phyloP scores from a whole-genome alignment of 2,888 invertebrate species.

The Branchipolynoe longqiensis region DNA sequence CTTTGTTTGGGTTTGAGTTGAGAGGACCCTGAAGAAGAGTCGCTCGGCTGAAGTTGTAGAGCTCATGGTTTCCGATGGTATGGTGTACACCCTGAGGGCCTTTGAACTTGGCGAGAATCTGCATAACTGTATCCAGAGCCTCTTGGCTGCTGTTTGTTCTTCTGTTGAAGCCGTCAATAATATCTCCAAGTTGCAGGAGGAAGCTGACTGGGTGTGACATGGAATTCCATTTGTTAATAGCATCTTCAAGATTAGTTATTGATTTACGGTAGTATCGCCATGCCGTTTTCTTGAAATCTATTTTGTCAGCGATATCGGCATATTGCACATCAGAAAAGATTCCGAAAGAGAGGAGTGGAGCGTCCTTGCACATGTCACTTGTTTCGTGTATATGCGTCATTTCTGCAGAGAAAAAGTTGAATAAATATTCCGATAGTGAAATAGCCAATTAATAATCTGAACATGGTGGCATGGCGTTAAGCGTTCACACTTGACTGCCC shows the following conservation, averaged over 20 bases:
- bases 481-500: no score
- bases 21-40: slow-evolving; percentile 68
- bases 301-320: slow-evolving; percentile 80
- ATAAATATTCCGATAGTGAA: no score
- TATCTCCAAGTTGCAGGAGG: slow-evolving; percentile 81
- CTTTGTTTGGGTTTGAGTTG: slow-evolving; percentile 37
- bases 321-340: slow-evolving; percentile 82
- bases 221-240: slow-evolving; percentile 76
- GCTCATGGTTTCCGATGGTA: slow-evolving; percentile 81
- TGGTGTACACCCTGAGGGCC: slow-evolving; percentile 72
- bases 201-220: slow-evolving; percentile 69
- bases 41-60: slow-evolving; percentile 80
- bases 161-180: slow-evolving; percentile 80
- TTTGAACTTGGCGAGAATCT: slow-evolving; percentile 68
- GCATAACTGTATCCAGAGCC: slow-evolving; percentile 72
- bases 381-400: no score
- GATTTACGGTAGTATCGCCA: slow-evolving; percentile 80
- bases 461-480: no score
- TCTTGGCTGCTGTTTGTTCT: slow-evolving; percentile 67
- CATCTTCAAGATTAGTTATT: slow-evolving; percentile 74
- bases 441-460: no score
- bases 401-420: no score
- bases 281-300: slow-evolving; percentile 75
- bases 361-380: no score
- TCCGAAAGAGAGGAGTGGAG: slow-evolving; percentile 75